Conservation (phyloP, 2,888 invertebrate species). For the Antheraea assamensis region DNA sequence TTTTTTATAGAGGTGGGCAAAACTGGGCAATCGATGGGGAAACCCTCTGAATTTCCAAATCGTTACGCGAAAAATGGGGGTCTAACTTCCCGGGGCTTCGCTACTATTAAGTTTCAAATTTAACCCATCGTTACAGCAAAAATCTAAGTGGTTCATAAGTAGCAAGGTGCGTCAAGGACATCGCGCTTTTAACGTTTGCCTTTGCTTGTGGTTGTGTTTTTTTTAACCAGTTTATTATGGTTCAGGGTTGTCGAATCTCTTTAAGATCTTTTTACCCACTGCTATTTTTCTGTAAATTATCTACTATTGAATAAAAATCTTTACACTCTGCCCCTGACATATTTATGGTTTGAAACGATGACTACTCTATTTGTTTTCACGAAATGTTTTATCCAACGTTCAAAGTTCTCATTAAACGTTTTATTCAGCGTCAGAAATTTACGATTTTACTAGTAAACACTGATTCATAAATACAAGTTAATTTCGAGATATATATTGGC, state of each 20-base stretch:
- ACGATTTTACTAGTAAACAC: not conserved
- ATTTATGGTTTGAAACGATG: not conserved
- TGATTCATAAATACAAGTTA: not conserved
- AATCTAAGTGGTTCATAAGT: constrained; percentile 49
- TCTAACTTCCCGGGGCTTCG: too few relatives aligned
- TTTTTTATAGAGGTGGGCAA: too few relatives aligned
- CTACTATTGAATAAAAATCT: not conserved
- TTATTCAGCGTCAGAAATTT: not conserved
- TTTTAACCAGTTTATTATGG: constrained; percentile 55
- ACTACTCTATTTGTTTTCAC: not conserved
- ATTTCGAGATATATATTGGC: not conserved
- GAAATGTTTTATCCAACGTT: not conserved
- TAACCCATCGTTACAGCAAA: constrained; percentile 20
- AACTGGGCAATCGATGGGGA: too few relatives aligned
- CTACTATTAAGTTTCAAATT: constrained; percentile 31
- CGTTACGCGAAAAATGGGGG: too few relatives aligned
- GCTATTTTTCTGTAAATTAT: not conserved
- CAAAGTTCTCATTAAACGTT: not conserved
- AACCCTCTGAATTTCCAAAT: too few relatives aligned
- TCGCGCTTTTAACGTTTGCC: constrained; percentile 47
- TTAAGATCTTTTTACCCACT: not conserved
- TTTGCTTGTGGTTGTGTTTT: constrained; percentile 55
- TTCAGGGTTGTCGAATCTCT: constrained; percentile 37
- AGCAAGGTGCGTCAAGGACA: constrained; percentile 74
- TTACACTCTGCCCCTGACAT: not conserved